Evolutionary conservation across 1,140 invertebrate species (phyloP), one percentile per base, ranked within the genome.

Genomic region (Calliopsis andreniformis): DNA sequence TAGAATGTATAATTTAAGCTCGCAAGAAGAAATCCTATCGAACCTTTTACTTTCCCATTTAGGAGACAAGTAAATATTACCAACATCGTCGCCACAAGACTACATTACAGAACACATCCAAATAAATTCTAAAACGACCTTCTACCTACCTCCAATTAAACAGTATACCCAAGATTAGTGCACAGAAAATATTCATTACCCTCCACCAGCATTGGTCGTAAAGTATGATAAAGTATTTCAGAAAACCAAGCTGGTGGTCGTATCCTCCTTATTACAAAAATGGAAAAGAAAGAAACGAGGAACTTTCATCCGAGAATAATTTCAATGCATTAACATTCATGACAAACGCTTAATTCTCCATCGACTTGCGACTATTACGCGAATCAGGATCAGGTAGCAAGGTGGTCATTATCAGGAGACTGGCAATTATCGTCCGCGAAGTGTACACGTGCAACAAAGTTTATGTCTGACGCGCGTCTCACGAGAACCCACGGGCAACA

Each of bases 141-240:
- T 53, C 6, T 14, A 53, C 49, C 20, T 14, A 6, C 8, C 10
- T n/a, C 49, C 49, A 53, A 53, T 53, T 53, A 53, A 23, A 23
- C 20, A 12, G 49, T 28, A 14, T 6, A 23, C 20, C n/a, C 47
- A 23, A 49, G 47, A 49, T 49, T 23, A 8, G 20, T n/a, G 8
- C n/a, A 5, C 7, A 2, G 12, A 53, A 20, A 8, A 53, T 53
- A 53, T 28, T 53, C 49, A 23, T 53, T 53, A 53, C 25, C 49
- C 49, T 8, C 2, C 1, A 20, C 49, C 20, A 28, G 20, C n/a
- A n/a, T 2, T 10, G 49, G 8, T 53, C 23, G 12, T 51, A 51
- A 66, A 66, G 35, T 32, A 23, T 28, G 30, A 25, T 51, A 66
- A 51, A n/a, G n/a, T 39, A 42, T 28, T 35, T 39, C 32, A 12